Evolutionary conservation across 2,113 vertebrate species (phyloP).

Genomic region (Tauraco erythrolophus): DNA sequence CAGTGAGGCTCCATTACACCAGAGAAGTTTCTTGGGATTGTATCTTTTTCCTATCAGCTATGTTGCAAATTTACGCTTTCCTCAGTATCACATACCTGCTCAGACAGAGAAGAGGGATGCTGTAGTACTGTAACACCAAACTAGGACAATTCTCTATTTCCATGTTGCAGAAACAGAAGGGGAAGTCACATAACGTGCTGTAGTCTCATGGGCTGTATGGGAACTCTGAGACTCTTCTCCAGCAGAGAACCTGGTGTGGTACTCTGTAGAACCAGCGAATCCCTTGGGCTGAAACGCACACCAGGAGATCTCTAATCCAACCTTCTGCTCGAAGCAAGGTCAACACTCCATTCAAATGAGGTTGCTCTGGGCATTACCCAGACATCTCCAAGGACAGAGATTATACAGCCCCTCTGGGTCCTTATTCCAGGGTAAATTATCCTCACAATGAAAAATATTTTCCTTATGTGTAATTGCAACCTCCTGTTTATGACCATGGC

Average conservation of each 20-base stretch:
- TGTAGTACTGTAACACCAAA: background rate
- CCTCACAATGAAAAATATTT: background rate
- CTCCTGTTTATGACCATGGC: background rate
- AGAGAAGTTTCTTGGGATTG: background rate
- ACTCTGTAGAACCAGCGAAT: background rate
- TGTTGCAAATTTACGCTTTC: background rate
- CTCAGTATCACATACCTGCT: background rate
- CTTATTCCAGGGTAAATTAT: background rate
- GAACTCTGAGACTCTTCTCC: background rate
- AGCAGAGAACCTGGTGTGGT: background rate
- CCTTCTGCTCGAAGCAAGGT: background rate
- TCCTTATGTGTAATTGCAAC: background rate
- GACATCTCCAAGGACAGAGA: background rate
- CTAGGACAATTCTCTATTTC: background rate
- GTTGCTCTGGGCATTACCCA: background rate
- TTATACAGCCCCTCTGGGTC: background rate
- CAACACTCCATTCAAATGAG: background rate
- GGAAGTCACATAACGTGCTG: background rate
- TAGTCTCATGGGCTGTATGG: background rate
- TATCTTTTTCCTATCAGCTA: background rate
- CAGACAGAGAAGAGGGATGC: background rate
- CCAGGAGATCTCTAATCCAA: background rate
- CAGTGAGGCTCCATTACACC: background rate
- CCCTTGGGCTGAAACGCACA: background rate
- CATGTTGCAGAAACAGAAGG: background rate